Conservation (phyloP, 2,797 vertebrate genomes). For the Picus viridis region DNA sequence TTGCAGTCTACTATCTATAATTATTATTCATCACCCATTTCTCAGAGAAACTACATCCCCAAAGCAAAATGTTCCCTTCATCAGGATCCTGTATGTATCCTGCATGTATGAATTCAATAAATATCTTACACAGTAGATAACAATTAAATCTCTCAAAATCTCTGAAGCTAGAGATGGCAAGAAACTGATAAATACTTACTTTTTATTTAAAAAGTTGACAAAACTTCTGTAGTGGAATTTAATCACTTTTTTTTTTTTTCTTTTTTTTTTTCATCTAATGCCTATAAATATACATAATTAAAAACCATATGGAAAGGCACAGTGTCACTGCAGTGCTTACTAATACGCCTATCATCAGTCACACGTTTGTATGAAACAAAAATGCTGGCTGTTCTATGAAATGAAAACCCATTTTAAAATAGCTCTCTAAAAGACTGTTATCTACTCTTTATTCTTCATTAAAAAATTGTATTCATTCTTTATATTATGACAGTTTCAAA, state of each 20-base stretch:
- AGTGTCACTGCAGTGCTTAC: not conserved
- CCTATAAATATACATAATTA: not conserved
- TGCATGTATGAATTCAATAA: not conserved
- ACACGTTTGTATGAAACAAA: not conserved
- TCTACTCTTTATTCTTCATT: not conserved
- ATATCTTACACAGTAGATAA: not conserved
- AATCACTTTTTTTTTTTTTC: not conserved
- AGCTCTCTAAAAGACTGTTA: not conserved
- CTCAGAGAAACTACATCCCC: constrained; percentile 29
- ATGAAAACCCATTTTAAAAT: not conserved
- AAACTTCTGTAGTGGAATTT: not conserved
- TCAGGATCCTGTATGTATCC: not conserved
- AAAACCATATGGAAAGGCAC: not conserved
- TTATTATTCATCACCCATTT: constrained; percentile 64
- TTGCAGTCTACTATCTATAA: constrained; percentile 48
- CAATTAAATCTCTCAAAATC: constrained; percentile 5
- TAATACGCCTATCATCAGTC: not conserved
- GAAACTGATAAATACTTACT: not conserved
- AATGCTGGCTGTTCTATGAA: not conserved
- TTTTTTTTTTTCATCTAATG: not conserved
- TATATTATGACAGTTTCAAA: not conserved
- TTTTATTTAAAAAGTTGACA: not conserved
- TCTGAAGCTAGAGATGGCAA: not conserved
- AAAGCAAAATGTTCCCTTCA: constrained; percentile 24
- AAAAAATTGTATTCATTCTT: not conserved